Base-by-base conservation (phyloP, 2,797 vertebrate genomes). In the Periparus ater region DNA sequence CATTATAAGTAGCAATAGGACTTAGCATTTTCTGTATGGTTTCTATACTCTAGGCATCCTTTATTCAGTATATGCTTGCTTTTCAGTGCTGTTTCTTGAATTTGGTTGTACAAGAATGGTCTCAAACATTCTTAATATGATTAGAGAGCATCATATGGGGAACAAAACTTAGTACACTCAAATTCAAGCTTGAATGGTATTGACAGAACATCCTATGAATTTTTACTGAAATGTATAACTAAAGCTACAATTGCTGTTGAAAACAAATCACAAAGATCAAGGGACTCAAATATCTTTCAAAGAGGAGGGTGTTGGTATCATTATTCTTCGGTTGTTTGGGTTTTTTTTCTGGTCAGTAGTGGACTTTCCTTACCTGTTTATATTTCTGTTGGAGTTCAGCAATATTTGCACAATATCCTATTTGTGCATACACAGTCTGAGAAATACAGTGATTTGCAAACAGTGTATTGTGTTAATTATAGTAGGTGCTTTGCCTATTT, bases 401-500 rank as follows among this genome's bases (percentile, higher is more conserved):
- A 80, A 25, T 38, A 68, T 93, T 92, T 83, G 38, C 47, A 51
- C 20, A 91, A 81, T 54, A 58, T 66, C 44, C 50, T 66, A 47
- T 72, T 88, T 92, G 66, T 89, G 81, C 93, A 42, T 36, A 62
- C 5, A 40, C 66, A 81, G 42, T 42, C 70, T 92, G 89, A 94
- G 65, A 94, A 94, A 89, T 78, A 36, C 25, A 58, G 68, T 85
- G 48, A 92, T 91, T 88, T 89, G 40, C 73, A 88, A 87, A 79
- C 71, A 77, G 75, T 62, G 40, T 75, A 48, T 66, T 95, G 81
- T 96, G 84, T 89, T 93, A 95, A 91, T 93, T 93, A 83, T 57
- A 81, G 89, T 92, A 97, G 95, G 78, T 93, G 87, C 76, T 84
- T 91, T 84, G 82, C 58, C 81, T 93, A 85, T 85, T 91, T 96